Base-by-base conservation (phyloP, 2,888 invertebrate species). In the Sinopyrophorus schimmeli region DNA sequence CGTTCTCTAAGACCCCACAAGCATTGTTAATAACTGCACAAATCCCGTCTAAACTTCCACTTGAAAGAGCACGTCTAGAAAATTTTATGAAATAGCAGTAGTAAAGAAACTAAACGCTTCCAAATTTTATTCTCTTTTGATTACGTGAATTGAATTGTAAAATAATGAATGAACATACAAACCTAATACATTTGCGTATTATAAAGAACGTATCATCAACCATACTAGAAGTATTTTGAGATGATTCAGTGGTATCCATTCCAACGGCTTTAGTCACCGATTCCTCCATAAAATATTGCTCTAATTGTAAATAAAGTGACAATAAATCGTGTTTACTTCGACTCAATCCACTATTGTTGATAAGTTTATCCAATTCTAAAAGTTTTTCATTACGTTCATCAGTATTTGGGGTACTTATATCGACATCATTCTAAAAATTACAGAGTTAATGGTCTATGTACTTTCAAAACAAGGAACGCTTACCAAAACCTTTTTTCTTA, bases 191-290 rank as follows among this genome's bases (percentile, higher is more conserved):
- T 76, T 98, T 98, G 64, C 94, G 87, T 2, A 97, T 84, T 58
- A 99, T 94, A 71, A 93, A 99, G 75, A 98, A 98, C 1, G 96
- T 89, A 73, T 99, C 98, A 71, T 99, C 99, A 0, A 98, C 90
- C 78, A 99, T 87, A 59, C 92, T 95, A 2, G 95, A 94, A 1
- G 87, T 87, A 57, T 86, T 81, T 47, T 83, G 83, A 3, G 84
- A 85, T n/a, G 79, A 74, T 59, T 89, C 87, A 15, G 86, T 77
- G 0, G 79, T 75, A 64, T 93, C 92, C 79, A 93, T 78, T 46
- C 82, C 81, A 37, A 93, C 80, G 1, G 96, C 98, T 74, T 97
- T 98, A 31, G 85, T 81, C 0, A 97, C 89, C 65, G 93, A 96
- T 73, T 97, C 95, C 59, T 92, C 89, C 81, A 98, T 85, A 71